phyloP scores from a whole-genome alignment of 1,140 invertebrate species.

The Brachionus koreanus region DNA sequence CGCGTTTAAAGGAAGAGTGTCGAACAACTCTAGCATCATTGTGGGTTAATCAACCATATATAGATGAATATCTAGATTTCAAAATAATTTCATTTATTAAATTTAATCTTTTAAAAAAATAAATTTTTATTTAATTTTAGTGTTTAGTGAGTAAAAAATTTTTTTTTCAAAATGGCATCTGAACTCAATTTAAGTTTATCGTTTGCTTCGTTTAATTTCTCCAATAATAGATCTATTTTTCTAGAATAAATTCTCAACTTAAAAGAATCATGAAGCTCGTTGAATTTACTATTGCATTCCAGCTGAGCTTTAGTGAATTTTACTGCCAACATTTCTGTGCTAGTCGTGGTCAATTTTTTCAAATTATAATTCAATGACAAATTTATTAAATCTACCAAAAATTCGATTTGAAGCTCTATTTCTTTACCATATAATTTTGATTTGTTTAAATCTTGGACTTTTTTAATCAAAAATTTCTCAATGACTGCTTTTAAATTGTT shows the following conservation, averaged over 20 bases:
- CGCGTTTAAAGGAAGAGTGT: background rate
- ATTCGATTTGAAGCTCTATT: background rate
- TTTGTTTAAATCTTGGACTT: background rate
- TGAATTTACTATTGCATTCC: background rate
- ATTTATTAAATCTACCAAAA: background rate
- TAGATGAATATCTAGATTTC: background rate
- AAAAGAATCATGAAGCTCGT: background rate
- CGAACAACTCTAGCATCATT: background rate
- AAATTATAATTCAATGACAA: background rate
- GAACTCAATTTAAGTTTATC: background rate
- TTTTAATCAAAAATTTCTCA: background rate
- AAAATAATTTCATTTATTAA: slow-evolving; percentile 7
- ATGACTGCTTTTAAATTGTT: background rate
- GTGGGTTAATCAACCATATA: background rate
- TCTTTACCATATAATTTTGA: slow-evolving; percentile 13
- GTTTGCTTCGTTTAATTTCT: background rate
- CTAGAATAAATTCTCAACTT: background rate
- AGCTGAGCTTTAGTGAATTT: background rate
- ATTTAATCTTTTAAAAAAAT: slow-evolving; percentile 15
- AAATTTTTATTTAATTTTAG: background rate
- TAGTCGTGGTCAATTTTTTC: background rate
- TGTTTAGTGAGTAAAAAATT: background rate
- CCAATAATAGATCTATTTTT: background rate
- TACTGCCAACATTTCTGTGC: background rate
- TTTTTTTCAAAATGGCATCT: background rate